Evolutionary conservation across 2,797 vertebrate species (phyloP), one percentile per base, ranked within the genome.

Genomic region (Tachyglossus aculeatus): DNA sequence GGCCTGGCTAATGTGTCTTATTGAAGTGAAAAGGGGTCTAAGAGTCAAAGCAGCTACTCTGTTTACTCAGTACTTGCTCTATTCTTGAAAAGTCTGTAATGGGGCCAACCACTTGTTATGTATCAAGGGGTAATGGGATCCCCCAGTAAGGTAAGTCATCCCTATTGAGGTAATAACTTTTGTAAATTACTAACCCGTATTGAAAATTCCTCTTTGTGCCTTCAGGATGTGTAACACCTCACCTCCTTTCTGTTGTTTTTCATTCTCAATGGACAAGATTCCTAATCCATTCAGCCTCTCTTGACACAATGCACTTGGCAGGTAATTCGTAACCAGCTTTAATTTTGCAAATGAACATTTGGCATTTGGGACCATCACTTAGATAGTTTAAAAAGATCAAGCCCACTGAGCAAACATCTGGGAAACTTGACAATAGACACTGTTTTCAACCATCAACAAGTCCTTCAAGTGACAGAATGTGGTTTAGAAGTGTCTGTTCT

Each of bases 281-380:
- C 82, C 64, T 73, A 68, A 77, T 77, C 80, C 77, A 70, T 75
- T 79, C 65, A 63, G 37, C 80, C 67, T 81, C 83, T 80, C 67
- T 61, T 79, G 81, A 74, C 77, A 82, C 72, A 81, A 70, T 67
- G 48, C 45, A 77, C 59, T 84, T 82, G 83, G 61, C 77, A 86
- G 77, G 73, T 84, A 81, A 84, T 86, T 84, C 14, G 21, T 87
- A 84, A 86, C 86, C 80, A 79, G 65, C 73, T 79, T 80, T 82
- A 81, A 84, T 79, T 87, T 85, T 81, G 83, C 82, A 82, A 86
- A 87, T 75, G 77, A 87, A 77, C 72, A 67, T 86, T 81, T 79
- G 77, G 78, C 83, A 81, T 73, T 57, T 57, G 77, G 70, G 77
- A 77, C 62, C 2, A 0, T 82, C 72, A 84, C 65, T 84, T 75